Evolutionary conservation across 2,797 vertebrate species (phyloP).

Genomic region (Pipistrellus nathusii): DNA sequence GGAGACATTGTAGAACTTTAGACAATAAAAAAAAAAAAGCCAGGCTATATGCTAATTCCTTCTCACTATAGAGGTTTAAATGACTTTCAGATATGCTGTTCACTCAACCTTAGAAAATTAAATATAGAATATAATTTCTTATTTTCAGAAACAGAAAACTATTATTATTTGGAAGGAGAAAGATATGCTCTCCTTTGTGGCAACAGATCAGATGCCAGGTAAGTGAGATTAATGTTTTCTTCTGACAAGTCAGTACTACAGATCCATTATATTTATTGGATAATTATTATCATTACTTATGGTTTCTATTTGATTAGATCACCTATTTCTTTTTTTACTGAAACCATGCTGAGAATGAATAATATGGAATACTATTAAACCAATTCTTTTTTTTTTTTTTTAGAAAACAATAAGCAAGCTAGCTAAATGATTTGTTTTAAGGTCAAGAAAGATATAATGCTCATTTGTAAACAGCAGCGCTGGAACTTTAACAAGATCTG

Average conservation of each 20-base stretch:
- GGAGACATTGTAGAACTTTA: too few relatives aligned
- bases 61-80: neutral
- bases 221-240: constrained; percentile 68
- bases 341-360: neutral
- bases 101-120: neutral
- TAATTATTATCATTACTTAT: neutral
- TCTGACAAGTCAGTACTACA: neutral
- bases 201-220: constrained; percentile 89
- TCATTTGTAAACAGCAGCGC: neutral
- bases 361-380: neutral
- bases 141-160: constrained; percentile 76
- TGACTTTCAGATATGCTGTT: neutral
- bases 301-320: neutral
- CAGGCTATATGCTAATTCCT: neutral
- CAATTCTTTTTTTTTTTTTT: neutral
- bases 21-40: neutral
- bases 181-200: constrained; percentile 91
- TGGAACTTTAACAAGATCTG: neutral
- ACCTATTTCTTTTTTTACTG: neutral
- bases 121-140: neutral
- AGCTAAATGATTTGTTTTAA: neutral
- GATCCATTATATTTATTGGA: neutral
- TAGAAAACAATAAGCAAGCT: neutral
- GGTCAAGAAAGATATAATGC: neutral
- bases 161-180: constrained; percentile 82